Conservation (phyloP, 2,888 invertebrate species). For the Chymomyza caudatula region DNA sequence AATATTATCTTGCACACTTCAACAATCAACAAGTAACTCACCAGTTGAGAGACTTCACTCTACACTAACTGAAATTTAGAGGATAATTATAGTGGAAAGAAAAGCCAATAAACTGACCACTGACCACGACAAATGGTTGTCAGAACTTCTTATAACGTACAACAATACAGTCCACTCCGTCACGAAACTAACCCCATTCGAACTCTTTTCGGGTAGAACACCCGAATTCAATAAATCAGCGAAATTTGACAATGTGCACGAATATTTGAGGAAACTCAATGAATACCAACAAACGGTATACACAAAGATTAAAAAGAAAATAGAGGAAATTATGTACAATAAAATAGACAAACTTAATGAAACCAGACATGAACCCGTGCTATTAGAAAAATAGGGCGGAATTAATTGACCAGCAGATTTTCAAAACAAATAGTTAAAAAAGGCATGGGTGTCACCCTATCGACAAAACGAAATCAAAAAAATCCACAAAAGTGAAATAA, state of each 20-base stretch:
- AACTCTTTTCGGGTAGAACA: no score
- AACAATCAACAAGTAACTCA: slow-evolving; percentile 9
- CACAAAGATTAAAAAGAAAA: background rate
- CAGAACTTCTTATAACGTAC: slow-evolving; percentile 19
- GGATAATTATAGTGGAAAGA: background rate
- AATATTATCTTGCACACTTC: no score
- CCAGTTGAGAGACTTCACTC: slow-evolving; percentile 19
- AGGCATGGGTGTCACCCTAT: background rate
- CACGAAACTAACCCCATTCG: slow-evolving; percentile 16
- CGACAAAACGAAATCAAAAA: background rate
- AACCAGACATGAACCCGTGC: slow-evolving; percentile 5
- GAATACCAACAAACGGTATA: background rate
- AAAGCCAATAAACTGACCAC: background rate
- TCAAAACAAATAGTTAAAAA: slow-evolving; percentile 6
- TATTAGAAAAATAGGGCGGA: slow-evolving; percentile 2
- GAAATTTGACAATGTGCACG: background rate
- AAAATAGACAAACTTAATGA: slow-evolving; percentile 22
- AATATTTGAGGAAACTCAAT: background rate
- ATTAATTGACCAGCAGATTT: slow-evolving; percentile 9
- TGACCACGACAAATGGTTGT: slow-evolving; percentile 18
- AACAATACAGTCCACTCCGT: slow-evolving; percentile 24
- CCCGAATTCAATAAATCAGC: no score
- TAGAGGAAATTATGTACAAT: slow-evolving; percentile 15
- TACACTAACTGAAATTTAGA: slow-evolving; percentile 15
- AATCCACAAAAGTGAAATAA: slow-evolving; percentile 4